phyloP scores from a whole-genome alignment of 2,888 invertebrate species.

The Erannis defoliaria region DNA sequence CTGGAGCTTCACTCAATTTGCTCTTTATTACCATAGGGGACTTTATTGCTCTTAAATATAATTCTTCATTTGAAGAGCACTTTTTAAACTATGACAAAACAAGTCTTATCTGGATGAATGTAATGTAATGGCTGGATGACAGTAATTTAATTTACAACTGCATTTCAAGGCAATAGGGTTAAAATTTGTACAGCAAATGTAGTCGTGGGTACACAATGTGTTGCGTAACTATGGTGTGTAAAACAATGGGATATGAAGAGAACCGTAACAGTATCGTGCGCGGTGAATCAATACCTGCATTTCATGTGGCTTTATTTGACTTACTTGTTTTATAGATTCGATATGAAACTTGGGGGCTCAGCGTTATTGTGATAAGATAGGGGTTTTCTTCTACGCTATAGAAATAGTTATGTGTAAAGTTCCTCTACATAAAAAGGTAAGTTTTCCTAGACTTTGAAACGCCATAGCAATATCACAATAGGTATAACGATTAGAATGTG shows the following conservation, averaged over 20 bases:
- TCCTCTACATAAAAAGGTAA: not conserved
- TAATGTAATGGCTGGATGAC: not conserved
- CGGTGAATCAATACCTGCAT: conserved; percentile 36
- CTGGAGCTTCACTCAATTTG: conserved; percentile 24
- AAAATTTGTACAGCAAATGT: conserved; percentile 19
- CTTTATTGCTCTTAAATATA: conserved; percentile 23
- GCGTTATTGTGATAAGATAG: not conserved
- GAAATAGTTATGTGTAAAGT: not conserved
- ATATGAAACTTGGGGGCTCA: not conserved
- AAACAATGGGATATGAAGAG: conserved; percentile 40
- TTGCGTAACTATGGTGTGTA: conserved; percentile 42
- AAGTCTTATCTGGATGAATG: not conserved
- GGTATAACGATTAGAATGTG: too few relatives aligned
- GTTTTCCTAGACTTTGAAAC: too few relatives aligned
- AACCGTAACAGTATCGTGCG: conserved; percentile 39
- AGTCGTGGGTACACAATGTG: conserved; percentile 33
- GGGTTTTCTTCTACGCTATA: too few relatives aligned
- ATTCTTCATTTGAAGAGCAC: conserved; percentile 14
- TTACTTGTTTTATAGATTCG: conserved; percentile 22
- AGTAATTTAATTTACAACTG: not conserved
- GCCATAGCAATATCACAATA: too few relatives aligned
- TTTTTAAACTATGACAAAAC: conserved; percentile 7
- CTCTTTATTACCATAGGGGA: conserved; percentile 33
- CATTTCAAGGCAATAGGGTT: conserved; percentile 4
- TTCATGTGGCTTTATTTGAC: conserved; percentile 21